These are phyloP conservation scores for Antechinus flavipes DNA, from an alignment of 2,113 vertebrate genomes.

Conservation along the genomic window DNA sequence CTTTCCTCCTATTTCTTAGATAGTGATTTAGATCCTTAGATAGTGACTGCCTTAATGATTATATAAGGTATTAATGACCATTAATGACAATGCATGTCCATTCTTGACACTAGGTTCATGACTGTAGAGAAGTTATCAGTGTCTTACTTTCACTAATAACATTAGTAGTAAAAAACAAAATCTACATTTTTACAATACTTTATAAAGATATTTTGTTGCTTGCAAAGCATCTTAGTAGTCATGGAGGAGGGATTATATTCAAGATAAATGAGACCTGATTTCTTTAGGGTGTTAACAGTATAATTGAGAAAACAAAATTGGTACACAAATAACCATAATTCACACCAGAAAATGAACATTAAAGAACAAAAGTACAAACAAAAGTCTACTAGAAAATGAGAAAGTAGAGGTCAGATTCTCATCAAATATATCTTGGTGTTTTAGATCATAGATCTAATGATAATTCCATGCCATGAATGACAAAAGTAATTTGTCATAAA, in stretches of 20 bases:
- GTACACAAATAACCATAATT: not conserved
- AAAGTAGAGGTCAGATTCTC: not conserved
- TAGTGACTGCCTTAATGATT: not conserved
- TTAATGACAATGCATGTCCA: not conserved
- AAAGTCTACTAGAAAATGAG: too few species aligned
- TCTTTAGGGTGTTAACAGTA: not conserved
- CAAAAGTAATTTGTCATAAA: too few species aligned
- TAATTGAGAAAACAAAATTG: not conserved
- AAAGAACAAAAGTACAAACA: not conserved
- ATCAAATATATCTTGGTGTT: not conserved
- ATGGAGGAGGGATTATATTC: not conserved
- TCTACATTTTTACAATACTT: not conserved
- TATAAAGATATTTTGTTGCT: not conserved
- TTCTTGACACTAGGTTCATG: not conserved
- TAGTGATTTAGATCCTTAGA: not conserved
- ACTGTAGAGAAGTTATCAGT: not conserved
- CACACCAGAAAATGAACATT: not conserved
- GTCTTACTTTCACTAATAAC: not conserved
- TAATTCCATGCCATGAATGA: too few species aligned
- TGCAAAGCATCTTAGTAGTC: not conserved
- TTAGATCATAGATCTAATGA: not conserved
- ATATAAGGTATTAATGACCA: too few species aligned
- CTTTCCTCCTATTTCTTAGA: not conserved
- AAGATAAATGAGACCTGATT: not conserved
- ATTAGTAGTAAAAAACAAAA: not conserved